Percentiles rank a stretch among this genome's conserved stretches.
Evolutionary conservation across 2,113 vertebrate species (phyloP).

Genomic region (Arizona elegans): DNA sequence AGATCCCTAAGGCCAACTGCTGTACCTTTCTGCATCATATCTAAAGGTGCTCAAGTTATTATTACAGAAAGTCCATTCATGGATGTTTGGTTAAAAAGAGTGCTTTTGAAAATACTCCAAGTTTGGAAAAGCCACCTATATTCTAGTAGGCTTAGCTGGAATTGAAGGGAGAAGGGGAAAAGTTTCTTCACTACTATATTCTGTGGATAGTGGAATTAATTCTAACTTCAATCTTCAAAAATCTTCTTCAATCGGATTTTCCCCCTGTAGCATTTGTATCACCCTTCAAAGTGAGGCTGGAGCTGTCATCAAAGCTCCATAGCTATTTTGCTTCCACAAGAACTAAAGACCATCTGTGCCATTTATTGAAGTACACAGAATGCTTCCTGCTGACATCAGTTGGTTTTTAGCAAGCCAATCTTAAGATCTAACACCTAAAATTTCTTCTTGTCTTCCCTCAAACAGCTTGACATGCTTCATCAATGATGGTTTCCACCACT

Average conservation of each 20-base stretch:
- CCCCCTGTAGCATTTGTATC: not conserved
- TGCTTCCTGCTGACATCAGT: not conserved
- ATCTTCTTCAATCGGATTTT: not conserved
- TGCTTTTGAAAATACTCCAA: not conserved
- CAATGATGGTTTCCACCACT: not conserved
- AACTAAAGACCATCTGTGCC: not conserved
- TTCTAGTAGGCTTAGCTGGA: not conserved
- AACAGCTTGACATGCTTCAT: not conserved
- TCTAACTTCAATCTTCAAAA: slow-evolving; percentile 3
- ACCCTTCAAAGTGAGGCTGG: slow-evolving; percentile 2
- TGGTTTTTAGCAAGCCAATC: slow-evolving; percentile 2
- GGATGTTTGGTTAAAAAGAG: not conserved
- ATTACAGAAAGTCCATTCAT: slow-evolving; percentile 7
- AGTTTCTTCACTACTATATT: not conserved
- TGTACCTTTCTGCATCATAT: not conserved
- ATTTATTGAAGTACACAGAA: slow-evolving; percentile 1
- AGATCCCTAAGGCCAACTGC: not conserved
- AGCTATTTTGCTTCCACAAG: slow-evolving; percentile 11
- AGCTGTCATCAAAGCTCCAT: slow-evolving; percentile 7
- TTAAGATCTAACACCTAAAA: not conserved
- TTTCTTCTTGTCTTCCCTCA: slow-evolving; percentile 2
- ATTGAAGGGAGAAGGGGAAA: not conserved
- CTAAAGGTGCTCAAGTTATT: not conserved
- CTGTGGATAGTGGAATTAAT: slow-evolving; percentile 4
- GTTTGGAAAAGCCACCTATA: not conserved